Evolutionary conservation across 2,888 invertebrate species (phyloP), one percentile per base, ranked within the genome.

Genomic region (Cataglyphis altisquamis): DNA sequence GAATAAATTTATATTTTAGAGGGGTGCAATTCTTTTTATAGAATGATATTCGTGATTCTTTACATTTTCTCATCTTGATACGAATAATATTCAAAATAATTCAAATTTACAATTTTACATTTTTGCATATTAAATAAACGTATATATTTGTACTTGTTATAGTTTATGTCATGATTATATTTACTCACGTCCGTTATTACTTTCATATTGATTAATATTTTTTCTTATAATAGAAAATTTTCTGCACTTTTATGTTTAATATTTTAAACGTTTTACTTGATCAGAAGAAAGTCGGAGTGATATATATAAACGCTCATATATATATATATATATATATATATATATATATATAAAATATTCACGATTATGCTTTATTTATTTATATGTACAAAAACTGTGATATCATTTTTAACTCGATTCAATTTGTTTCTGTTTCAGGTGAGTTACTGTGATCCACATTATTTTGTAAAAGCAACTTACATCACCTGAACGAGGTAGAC

Each of bases 351-450:
- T 4, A 45, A 74, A 62, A 60, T 25, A n/a, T 21, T 10, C 21
- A 0, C 0, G n/a, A 67, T 55, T 0, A 18, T 77, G 12, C 1
- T 66, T 21, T 63, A 21, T 45, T 63, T 36, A 15, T 21, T 10
- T 5, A 48, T 57, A 66, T 5, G n/a, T 57, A 66, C 39, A 36
- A 18, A 25, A 32, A 0, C 3, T 3, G n/a, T 0, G 9, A 55
- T 25, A 25, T 3, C 3, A 1, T 77, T 55, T 66, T 29, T 68
- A 77, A 77, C 25, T 12, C n/a, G 9, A 39, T 68, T 21, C 29
- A 21, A 68, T 77, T 21, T n/a, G 3, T 57, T 77, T 77, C 15
- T 68, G 77, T 77, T 77, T 68, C 68, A 68, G 55, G 68, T 77
- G 29, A 77, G 75, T 67, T 39, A 55, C 25, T 15, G 29, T 29